Evolutionary conservation across 2,888 invertebrate species (phyloP).

Genomic region (Sarcophaga variegata): DNA sequence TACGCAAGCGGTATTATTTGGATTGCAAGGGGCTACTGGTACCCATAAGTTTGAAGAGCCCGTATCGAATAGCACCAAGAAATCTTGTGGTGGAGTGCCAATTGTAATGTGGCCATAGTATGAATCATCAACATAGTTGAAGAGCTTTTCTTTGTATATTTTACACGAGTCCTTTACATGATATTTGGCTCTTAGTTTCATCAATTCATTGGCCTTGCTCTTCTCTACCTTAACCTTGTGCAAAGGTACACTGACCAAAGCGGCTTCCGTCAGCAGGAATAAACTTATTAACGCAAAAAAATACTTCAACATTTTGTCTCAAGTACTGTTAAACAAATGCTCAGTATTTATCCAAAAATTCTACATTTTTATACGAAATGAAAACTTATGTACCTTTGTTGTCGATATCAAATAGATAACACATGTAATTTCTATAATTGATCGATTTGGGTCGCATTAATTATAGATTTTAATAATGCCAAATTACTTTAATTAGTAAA

Average conservation of each 20-base stretch:
- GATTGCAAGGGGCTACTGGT: conserved; percentile 96
- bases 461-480: background rate
- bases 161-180: conserved; percentile 1
- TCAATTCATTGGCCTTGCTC: conserved; percentile 40
- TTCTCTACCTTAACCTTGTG: conserved; percentile 33
- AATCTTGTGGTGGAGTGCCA: conserved; percentile 94
- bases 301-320: conserved; percentile 81
- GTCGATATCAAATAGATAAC: background rate
- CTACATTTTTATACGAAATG: background rate
- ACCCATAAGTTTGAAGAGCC: conserved; percentile 98
- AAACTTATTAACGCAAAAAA: conserved; percentile 35
- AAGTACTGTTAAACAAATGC: background rate
- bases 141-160: conserved; percentile 56
- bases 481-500: conserved; percentile 1
- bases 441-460: background rate
- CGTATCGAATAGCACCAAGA: conserved; percentile 95
- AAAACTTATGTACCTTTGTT: background rate
- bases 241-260: conserved; percentile 54
- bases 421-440: background rate
- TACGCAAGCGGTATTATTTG: conserved; percentile 95
- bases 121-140: conserved; percentile 73
- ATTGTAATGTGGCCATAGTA: conserved; percentile 85
- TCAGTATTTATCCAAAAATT: background rate
- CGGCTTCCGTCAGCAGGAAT: conserved; percentile 56
- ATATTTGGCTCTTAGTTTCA: conserved; percentile 65